Evolutionary conservation across 2,113 vertebrate genomes (phyloP).

Genomic region (Trematomus loennbergii): DNA sequence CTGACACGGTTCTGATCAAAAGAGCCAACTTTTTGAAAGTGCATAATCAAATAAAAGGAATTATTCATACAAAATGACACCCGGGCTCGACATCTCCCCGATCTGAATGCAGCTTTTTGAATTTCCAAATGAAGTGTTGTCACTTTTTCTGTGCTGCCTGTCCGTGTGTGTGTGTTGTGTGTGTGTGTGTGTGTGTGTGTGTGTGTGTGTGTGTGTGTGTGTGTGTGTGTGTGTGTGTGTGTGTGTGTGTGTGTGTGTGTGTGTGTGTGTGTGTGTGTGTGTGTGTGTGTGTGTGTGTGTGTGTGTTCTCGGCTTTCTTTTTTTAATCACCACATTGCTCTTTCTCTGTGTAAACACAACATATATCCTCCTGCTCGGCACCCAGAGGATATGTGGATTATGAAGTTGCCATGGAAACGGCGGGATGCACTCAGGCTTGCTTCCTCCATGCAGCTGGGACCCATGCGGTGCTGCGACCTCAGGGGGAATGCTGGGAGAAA

Average conservation of each 20-base stretch:
- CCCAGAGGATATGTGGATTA: conserved; percentile 61
- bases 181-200: conserved; percentile 8
- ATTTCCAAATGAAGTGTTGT: conserved; percentile 70
- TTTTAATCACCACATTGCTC: conserved; percentile 56
- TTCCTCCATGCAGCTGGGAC: conserved; percentile 70
- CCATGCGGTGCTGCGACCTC: conserved; percentile 52
- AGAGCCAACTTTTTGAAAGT: conserved; percentile 68
- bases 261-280: not conserved
- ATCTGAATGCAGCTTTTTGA: conserved; percentile 58
- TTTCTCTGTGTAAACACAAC: conserved; percentile 59
- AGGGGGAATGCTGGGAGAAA: conserved; percentile 56
- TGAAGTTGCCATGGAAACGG: conserved; percentile 67
- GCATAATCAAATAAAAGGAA: conserved; percentile 79
- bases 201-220: not conserved
- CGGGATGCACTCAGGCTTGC: conserved; percentile 66
- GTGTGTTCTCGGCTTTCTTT: not conserved
- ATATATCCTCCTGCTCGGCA: conserved; percentile 44
- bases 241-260: conserved; percentile 19
- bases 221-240: not conserved
- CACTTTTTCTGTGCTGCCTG: conserved; percentile 48
- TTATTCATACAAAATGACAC: conserved; percentile 78
- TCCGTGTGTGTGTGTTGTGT: conserved; percentile 2
- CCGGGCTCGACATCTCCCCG: conserved; percentile 40
- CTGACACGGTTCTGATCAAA: conserved; percentile 75
- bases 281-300: conserved; percentile 12